These are phyloP conservation scores for Drosophila parthenogenetica DNA, from an alignment of 2,888 invertebrate genomes.

Conservation along the genomic window DNA sequence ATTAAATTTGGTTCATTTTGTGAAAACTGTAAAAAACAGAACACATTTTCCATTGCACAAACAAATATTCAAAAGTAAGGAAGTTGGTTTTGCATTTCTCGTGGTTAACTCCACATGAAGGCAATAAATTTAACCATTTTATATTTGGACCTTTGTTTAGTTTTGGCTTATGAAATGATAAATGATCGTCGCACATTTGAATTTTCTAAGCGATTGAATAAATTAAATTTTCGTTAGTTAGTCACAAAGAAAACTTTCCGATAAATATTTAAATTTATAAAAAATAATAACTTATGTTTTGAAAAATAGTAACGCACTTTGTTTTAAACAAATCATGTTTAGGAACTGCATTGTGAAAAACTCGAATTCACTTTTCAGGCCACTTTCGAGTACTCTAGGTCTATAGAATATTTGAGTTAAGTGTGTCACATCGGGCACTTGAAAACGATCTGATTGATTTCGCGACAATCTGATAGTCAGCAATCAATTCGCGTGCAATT, in stretches of 20 bases:
- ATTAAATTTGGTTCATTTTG: too few relatives aligned
- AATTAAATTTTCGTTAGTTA: conserved; percentile 26
- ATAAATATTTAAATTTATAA: not conserved
- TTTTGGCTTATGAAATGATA: conserved; percentile 41
- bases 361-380: conserved; percentile 23
- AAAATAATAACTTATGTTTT: not conserved
- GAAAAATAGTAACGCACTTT: conserved; percentile 65
- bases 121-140: conserved; percentile 22
- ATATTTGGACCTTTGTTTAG: conserved; percentile 18
- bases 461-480: conserved; percentile 32
- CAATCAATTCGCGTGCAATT: conserved; percentile 64
- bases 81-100: not conserved
- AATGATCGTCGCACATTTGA: conserved; percentile 26
- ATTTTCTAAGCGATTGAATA: conserved; percentile 10
- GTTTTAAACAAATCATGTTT: conserved; percentile 76
- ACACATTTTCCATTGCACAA: not conserved
- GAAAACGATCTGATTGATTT: conserved; percentile 43
- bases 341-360: conserved; percentile 71
- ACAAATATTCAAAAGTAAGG: not conserved
- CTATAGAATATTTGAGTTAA: conserved; percentile 14
- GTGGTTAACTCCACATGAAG: conserved; percentile 1
- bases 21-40: not conserved
- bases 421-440: conserved; percentile 21
- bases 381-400: conserved; percentile 20
- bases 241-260: conserved; percentile 28